A percentile compares a stretch with the other conserved stretches of the same genome.
Evolutionary conservation across 1,140 invertebrate species (phyloP).

Genomic region (Myzus persicae): DNA sequence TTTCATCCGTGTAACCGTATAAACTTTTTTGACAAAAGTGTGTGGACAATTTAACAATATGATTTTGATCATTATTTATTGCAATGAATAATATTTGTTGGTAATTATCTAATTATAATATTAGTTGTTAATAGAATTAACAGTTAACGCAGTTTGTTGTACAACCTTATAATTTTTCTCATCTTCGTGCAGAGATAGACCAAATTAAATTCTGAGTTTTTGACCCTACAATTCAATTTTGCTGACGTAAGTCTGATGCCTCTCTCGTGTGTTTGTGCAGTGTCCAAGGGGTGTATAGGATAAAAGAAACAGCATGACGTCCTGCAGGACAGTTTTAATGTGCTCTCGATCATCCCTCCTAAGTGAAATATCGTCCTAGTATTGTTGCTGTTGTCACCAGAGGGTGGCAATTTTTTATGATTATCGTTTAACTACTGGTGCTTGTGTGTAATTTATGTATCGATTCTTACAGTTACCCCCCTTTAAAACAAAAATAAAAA

Average conservation of each 20-base stretch:
- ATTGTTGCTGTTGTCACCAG: slow-evolving; percentile 46
- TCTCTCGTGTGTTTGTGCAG: not conserved
- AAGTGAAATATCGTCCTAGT: slow-evolving; percentile 46
- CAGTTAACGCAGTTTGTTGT: not conserved
- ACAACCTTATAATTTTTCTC: not conserved
- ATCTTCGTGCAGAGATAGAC: not conserved
- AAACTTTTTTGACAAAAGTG: not conserved
- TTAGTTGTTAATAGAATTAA: not conserved
- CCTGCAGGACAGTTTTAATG: slow-evolving; percentile 47
- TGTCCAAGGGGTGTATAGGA: slow-evolving; percentile 33
- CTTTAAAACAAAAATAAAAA: slow-evolving; percentile 30
- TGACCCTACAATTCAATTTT: not conserved
- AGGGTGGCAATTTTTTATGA: slow-evolving; percentile 45
- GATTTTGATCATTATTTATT: not conserved
- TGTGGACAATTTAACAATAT: not conserved
- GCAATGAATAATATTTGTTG: not conserved
- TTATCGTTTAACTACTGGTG: slow-evolving; percentile 49
- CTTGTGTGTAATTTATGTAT: slow-evolving; percentile 47
- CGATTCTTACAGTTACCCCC: not conserved
- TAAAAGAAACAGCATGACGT: slow-evolving; percentile 47
- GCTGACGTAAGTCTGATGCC: slow-evolving; percentile 11
- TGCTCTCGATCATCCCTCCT: slow-evolving; percentile 46
- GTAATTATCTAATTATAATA: not conserved
- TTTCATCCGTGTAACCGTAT: not conserved
- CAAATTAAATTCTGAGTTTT: not conserved